phyloP scores from a whole-genome alignment of 2,797 vertebrate genomes.

The Tokudaia muenninki region DNA sequence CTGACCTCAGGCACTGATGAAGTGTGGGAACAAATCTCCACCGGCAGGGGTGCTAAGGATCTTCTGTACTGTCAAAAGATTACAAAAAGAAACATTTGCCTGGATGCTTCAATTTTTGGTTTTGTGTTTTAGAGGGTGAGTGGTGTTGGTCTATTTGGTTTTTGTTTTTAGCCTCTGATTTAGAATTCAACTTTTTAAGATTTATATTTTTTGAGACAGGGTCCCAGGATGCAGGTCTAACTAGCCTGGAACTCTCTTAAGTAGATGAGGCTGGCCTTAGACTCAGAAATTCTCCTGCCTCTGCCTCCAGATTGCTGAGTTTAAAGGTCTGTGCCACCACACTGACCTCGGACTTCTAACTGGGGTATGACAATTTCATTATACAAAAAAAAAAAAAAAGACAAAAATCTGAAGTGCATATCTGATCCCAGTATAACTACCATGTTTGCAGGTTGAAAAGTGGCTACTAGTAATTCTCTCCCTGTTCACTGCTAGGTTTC shows the following conservation, averaged over 20 bases:
- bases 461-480: neutral
- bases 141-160: neutral
- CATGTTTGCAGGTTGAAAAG: neutral
- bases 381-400: neutral
- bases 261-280: neutral
- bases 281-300: neutral
- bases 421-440: constrained; percentile 16
- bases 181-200: neutral
- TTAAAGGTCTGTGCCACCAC: neutral
- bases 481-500: constrained; percentile 14
- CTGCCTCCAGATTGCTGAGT: neutral
- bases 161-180: neutral
- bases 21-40: neutral
- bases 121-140: neutral
- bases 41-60: too few species aligned
- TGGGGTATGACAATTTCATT: constrained; percentile 12
- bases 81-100: neutral
- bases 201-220: neutral
- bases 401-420: neutral
- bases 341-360: constrained; percentile 22
- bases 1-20: neutral
- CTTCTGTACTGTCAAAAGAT: neutral
- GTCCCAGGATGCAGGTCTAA: neutral
- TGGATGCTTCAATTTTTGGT: neutral
- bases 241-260: neutral